Percentiles rank a stretch among this genome's conserved stretches.
These are phyloP conservation scores for Falco concolor DNA, from an alignment of 2,797 vertebrate genomes.

Conservation along the genomic window DNA sequence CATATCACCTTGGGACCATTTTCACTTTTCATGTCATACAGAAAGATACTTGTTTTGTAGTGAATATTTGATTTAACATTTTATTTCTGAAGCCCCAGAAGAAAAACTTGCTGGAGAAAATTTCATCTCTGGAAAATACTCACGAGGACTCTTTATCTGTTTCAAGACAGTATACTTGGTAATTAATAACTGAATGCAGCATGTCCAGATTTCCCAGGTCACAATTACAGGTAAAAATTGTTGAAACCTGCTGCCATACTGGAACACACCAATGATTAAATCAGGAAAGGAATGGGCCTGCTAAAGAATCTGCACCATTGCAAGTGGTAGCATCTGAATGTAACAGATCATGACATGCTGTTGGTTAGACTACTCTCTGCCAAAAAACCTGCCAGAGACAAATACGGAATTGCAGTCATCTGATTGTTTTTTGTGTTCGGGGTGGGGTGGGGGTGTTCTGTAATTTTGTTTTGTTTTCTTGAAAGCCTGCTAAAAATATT, in stretches of 20 bases:
- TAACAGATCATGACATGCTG: background rate
- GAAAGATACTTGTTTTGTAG: background rate
- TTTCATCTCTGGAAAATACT: background rate
- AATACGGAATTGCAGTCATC: background rate
- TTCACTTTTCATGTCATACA: background rate
- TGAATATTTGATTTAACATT: background rate
- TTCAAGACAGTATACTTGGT: background rate
- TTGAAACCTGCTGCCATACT: background rate
- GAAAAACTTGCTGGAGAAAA: background rate
- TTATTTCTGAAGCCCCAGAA: slow-evolving; percentile 1
- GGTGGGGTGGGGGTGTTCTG: background rate
- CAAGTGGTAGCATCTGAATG: background rate
- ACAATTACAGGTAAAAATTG: background rate
- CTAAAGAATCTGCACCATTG: background rate
- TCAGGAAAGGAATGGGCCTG: background rate
- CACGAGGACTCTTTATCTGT: background rate
- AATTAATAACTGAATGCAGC: background rate
- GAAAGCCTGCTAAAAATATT: background rate
- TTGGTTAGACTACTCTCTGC: background rate
- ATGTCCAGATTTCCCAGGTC: background rate
- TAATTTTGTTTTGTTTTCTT: background rate
- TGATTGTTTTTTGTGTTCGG: background rate
- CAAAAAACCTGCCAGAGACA: background rate
- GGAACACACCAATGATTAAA: background rate
- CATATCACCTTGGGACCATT: background rate